Percentiles rank a stretch among this genome's conserved stretches.
These are phyloP conservation scores for Hirundo rustica DNA, from an alignment of 2,797 vertebrate species.

Conservation along the genomic window DNA sequence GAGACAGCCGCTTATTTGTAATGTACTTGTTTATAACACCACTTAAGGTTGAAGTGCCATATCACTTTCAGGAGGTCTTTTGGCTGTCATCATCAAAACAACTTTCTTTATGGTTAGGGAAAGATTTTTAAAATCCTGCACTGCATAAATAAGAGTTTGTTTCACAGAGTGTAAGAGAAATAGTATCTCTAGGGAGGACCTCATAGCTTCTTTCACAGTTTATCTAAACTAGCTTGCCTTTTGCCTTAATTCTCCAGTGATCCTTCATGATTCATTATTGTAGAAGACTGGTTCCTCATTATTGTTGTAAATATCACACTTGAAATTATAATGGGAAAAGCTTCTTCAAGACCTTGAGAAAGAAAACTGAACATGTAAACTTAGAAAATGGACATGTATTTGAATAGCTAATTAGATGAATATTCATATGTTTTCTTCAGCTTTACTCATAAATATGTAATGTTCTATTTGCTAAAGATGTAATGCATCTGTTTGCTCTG, in stretches of 20 bases:
- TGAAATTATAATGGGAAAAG: background rate
- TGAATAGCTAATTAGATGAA: background rate
- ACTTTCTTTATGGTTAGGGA: background rate
- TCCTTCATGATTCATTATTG: background rate
- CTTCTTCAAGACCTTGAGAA: background rate
- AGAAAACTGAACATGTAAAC: background rate
- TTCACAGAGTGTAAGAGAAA: background rate
- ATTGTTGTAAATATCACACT: background rate
- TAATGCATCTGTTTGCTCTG: background rate
- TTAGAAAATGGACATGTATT: background rate
- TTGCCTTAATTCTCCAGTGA: background rate
- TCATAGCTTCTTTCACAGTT: background rate
- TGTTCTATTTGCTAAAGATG: background rate
- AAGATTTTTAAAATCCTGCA: slow-evolving; percentile 14
- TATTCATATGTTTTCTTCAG: background rate
- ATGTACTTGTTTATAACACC: background rate
- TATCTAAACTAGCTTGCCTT: background rate
- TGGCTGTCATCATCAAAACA: background rate
- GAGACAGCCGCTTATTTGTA: background rate
- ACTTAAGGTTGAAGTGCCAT: background rate
- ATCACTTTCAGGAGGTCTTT: background rate
- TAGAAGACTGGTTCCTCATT: background rate
- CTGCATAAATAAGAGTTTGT: background rate
- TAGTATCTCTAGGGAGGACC: background rate
- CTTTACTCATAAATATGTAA: background rate